These are phyloP conservation scores for Melieria picta DNA, from an alignment of 2,888 invertebrate genomes.

Conservation along the genomic window DNA sequence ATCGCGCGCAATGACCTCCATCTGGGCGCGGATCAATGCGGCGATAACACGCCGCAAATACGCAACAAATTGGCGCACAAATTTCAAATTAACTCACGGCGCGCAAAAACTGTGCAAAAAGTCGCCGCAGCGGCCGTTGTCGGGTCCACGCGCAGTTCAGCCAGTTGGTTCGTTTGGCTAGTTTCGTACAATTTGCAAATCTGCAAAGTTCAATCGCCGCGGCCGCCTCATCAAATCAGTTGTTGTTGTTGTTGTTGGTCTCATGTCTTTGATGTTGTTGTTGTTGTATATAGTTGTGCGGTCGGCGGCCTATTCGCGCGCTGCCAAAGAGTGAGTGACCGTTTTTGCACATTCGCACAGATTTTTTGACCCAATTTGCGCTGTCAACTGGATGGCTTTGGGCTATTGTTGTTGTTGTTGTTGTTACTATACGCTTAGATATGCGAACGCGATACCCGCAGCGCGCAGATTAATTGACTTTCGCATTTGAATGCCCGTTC, in stretches of 20 bases:
- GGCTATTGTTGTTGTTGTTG: conserved; percentile 26
- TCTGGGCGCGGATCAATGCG: too few species aligned
- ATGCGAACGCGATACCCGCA: conserved; percentile 38
- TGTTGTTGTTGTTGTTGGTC: neutral
- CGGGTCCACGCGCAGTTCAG: too few species aligned
- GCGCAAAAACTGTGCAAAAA: too few species aligned
- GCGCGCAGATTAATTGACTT: conserved; percentile 49
- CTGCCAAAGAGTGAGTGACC: conserved; percentile 6
- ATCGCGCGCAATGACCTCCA: too few species aligned
- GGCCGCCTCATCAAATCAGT: conserved; percentile 7
- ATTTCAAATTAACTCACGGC: too few species aligned
- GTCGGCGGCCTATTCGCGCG: neutral
- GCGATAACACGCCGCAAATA: too few species aligned
- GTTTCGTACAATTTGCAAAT: conserved; percentile 25
- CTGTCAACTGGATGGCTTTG: conserved; percentile 16
- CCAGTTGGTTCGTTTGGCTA: too few species aligned
- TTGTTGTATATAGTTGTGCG: too few species aligned
- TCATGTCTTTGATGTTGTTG: neutral
- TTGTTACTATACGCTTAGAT: neutral
- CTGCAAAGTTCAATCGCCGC: conserved; percentile 23
- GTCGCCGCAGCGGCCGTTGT: too few species aligned
- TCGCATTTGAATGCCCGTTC: conserved; percentile 26
- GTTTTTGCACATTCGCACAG: conserved; percentile 15
- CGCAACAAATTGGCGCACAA: too few species aligned
- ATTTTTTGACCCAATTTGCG: conserved; percentile 22